Evolutionary conservation across 2,888 invertebrate genomes (phyloP).

Genomic region (Euclidia mi): DNA sequence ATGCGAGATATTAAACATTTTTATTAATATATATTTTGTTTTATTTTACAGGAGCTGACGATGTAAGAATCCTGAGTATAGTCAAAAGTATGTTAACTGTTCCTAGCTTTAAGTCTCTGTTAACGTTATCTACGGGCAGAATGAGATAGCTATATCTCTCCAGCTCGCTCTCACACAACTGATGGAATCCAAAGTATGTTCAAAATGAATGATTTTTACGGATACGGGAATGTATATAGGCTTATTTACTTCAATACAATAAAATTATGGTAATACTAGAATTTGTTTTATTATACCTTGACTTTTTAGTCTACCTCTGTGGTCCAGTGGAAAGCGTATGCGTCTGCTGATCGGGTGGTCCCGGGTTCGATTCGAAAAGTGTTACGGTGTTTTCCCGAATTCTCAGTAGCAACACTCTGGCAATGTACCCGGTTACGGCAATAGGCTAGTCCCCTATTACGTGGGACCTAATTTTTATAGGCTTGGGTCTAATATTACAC

Average conservation of each 20-base stretch:
- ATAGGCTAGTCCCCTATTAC: too few relatives aligned
- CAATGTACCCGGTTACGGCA: too few relatives aligned
- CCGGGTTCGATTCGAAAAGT: too few relatives aligned
- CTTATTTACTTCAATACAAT: constrained; percentile 71
- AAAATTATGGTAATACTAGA: constrained; percentile 58
- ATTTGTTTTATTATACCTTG: constrained; percentile 29
- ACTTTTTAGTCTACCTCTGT: too few relatives aligned
- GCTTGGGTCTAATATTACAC: too few relatives aligned
- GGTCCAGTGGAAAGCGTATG: too few relatives aligned
- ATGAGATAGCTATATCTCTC: constrained; percentile 19
- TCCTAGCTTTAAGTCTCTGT: constrained; percentile 75
- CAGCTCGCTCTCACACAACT: constrained; percentile 39
- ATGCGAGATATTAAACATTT: too few relatives aligned
- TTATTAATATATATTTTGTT: constrained; percentile 20
- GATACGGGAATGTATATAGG: constrained; percentile 76
- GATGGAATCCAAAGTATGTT: constrained; percentile 53
- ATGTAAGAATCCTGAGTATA: constrained; percentile 78
- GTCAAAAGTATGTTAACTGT: constrained; percentile 66
- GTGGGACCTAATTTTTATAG: too few relatives aligned
- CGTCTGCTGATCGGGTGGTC: too few relatives aligned
- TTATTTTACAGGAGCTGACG: constrained; percentile 87
- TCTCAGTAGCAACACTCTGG: too few relatives aligned
- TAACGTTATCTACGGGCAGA: constrained; percentile 38
- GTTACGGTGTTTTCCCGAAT: too few relatives aligned
- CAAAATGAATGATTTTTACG: constrained; percentile 35